A percentile compares a stretch with the other conserved stretches of the same genome.
phyloP scores from a whole-genome alignment of 2,113 vertebrate genomes.

The Trematomus loennbergii region DNA sequence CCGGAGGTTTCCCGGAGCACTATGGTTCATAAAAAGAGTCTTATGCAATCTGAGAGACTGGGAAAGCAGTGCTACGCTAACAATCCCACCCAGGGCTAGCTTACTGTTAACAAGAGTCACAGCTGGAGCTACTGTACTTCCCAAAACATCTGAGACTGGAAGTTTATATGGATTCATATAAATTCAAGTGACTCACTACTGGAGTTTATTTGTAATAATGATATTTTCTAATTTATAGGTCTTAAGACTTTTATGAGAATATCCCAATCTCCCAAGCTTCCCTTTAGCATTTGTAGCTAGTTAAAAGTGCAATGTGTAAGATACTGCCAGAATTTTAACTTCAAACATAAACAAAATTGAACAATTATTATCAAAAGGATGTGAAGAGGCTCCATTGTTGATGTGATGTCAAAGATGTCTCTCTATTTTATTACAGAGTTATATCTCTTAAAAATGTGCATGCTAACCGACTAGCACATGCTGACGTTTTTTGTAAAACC shows the following conservation, averaged over 20 bases:
- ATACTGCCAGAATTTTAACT: no score
- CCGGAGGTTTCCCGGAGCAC: slow-evolving; percentile 34
- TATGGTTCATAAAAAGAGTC: slow-evolving; percentile 48
- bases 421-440: no score
- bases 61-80: not conserved
- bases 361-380: no score
- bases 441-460: no score
- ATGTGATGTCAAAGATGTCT: no score
- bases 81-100: slow-evolving; percentile 10
- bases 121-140: slow-evolving; percentile 33
- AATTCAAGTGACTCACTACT: slow-evolving; percentile 19
- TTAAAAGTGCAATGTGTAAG: not conserved
- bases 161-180: not conserved
- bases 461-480: no score
- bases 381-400: no score
- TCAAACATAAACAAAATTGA: no score
- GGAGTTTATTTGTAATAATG: slow-evolving; percentile 2
- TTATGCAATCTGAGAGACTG: slow-evolving; percentile 54
- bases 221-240: slow-evolving; percentile 15
- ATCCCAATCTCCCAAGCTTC: slow-evolving; percentile 19
- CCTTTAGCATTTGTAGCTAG: slow-evolving; percentile 11
- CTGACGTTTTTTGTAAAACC: no score
- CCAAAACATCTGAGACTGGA: not conserved
- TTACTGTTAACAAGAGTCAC: slow-evolving; percentile 2
- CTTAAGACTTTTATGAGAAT: not conserved